Percentiles rank a stretch among this genome's conserved stretches.
Evolutionary conservation across 2,888 invertebrate genomes (phyloP).

Genomic region (Brenthis daphne): DNA sequence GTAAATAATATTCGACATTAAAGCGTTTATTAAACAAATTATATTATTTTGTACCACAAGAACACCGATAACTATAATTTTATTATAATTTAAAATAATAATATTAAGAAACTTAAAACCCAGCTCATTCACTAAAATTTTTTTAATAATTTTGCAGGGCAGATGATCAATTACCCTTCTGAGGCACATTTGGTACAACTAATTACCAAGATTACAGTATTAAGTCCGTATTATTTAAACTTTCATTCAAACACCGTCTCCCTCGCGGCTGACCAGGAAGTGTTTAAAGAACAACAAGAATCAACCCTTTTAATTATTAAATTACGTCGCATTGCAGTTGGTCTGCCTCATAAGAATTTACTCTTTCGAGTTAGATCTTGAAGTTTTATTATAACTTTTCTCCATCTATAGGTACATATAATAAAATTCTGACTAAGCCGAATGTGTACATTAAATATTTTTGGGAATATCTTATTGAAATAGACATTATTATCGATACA

Average conservation of each 20-base stretch:
- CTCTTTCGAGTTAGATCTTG: too few relatives aligned
- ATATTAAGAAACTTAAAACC: neutral
- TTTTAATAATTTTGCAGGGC: neutral
- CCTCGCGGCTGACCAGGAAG: slow-evolving; percentile 46
- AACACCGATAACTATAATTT: neutral
- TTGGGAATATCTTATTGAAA: too few relatives aligned
- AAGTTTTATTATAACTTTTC: too few relatives aligned
- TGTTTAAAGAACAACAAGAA: slow-evolving; percentile 42
- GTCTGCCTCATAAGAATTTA: slow-evolving; percentile 30
- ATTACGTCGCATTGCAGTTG: slow-evolving; percentile 46
- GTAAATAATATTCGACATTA: too few relatives aligned
- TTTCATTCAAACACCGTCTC: slow-evolving; percentile 31
- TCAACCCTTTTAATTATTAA: slow-evolving; percentile 40
- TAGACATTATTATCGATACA: too few relatives aligned
- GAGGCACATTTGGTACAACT: slow-evolving; percentile 38
- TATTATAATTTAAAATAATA: neutral
- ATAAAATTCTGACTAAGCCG: too few relatives aligned
- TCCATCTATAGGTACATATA: too few relatives aligned
- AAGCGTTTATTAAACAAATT: too few relatives aligned
- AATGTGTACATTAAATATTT: too few relatives aligned
- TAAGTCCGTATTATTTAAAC: slow-evolving; percentile 39
- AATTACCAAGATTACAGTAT: slow-evolving; percentile 39
- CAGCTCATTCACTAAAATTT: neutral
- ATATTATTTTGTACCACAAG: too few relatives aligned
- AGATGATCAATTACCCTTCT: slow-evolving; percentile 37